These are phyloP conservation scores for Oenanthe oenanthe DNA, from an alignment of 2,113 vertebrate species.

Conservation along the genomic window DNA sequence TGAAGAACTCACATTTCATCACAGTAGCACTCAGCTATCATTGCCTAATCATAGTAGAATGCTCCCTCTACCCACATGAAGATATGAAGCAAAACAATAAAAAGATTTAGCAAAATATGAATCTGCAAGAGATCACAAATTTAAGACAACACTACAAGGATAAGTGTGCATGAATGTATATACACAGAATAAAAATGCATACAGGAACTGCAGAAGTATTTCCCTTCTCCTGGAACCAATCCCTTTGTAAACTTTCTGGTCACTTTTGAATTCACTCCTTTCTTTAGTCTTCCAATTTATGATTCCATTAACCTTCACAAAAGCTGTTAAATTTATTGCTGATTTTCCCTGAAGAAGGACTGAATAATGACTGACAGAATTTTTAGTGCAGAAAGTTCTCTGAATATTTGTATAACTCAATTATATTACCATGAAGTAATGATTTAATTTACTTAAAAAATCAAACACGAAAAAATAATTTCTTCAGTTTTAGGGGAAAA, in stretches of 20 bases:
- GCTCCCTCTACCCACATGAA: background rate
- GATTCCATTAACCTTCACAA: background rate
- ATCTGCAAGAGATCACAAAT: background rate
- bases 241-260: background rate
- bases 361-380: background rate
- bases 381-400: background rate
- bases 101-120: background rate
- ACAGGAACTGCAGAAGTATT: background rate
- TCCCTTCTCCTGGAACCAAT: background rate
- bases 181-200: background rate
- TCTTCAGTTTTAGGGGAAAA: background rate
- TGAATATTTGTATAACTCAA: background rate
- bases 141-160: background rate
- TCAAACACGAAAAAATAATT: background rate
- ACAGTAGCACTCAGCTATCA: background rate
- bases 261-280: background rate
- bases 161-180: background rate
- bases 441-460: background rate
- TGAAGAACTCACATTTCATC: background rate
- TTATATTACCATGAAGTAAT: background rate
- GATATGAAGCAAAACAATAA: background rate
- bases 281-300: background rate
- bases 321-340: background rate
- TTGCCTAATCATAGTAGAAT: background rate
- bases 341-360: background rate